Conservation (phyloP, 2,888 invertebrate species). For the Troilus luridus region DNA sequence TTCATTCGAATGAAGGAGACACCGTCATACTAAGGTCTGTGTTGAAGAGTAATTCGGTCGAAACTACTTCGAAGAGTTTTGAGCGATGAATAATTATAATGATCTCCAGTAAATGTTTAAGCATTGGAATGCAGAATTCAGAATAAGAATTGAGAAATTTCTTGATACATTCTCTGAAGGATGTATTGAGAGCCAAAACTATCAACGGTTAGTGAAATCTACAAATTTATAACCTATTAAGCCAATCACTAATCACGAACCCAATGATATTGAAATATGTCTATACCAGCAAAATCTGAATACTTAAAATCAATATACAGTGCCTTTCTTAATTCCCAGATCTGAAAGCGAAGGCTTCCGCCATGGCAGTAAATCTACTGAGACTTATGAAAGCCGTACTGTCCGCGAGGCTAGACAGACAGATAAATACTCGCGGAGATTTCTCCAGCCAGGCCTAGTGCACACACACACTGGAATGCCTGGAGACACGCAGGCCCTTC, state of each 20-base stretch:
- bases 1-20: too few species aligned
- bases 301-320: neutral
- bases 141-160: too few species aligned
- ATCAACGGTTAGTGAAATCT: too few species aligned
- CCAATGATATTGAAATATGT: neutral
- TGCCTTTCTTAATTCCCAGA: neutral
- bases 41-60: too few species aligned
- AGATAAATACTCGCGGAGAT: slow-evolving; percentile 11
- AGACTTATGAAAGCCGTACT: slow-evolving; percentile 5
- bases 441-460: neutral
- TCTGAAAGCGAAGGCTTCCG: neutral
- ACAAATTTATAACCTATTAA: too few species aligned
- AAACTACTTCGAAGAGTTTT: too few species aligned
- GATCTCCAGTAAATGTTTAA: too few species aligned
- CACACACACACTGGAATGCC: neutral
- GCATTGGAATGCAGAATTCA: too few species aligned
- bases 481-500: neutral
- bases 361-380: neutral
- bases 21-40: too few species aligned
- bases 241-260: neutral
- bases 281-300: neutral
- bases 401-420: neutral
- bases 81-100: too few species aligned
- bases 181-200: too few species aligned
- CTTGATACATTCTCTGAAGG: too few species aligned